phyloP scores from a whole-genome alignment of 2,888 invertebrate species.

The Mantis religiosa region DNA sequence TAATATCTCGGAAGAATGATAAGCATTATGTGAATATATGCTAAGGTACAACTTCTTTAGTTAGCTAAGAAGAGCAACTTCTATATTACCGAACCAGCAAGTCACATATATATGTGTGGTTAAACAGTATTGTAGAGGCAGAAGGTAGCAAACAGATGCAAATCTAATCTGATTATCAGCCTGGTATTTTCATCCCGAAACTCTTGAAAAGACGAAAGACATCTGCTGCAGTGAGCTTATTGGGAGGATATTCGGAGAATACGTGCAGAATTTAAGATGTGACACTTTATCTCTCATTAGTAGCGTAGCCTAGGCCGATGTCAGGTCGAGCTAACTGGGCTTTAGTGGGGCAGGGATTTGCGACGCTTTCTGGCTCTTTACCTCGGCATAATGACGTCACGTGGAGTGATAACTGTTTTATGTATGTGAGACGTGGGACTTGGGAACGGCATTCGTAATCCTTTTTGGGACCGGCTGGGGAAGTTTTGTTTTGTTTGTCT shows the following conservation, averaged over 20 bases:
- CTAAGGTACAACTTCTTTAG: too few species aligned
- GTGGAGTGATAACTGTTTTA: constrained; percentile 16
- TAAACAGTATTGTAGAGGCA: too few species aligned
- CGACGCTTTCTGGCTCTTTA: constrained; percentile 10
- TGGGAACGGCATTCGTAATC: neutral
- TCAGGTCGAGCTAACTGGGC: neutral
- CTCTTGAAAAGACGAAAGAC: too few species aligned
- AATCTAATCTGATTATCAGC: too few species aligned
- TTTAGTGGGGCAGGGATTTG: neutral
- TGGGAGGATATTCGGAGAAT: neutral
- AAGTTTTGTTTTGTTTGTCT: neutral
- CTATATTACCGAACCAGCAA: too few species aligned
- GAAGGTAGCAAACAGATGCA: too few species aligned
- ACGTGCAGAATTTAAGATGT: neutral
- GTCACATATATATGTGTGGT: too few species aligned
- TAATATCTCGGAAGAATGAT: too few species aligned
- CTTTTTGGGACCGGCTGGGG: neutral
- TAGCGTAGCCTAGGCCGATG: neutral
- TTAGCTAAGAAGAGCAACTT: too few species aligned
- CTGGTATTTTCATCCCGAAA: too few species aligned
- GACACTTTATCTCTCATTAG: neutral
- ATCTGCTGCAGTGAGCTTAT: neutral
- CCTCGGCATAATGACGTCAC: constrained; percentile 6
- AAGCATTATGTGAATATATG: too few species aligned
- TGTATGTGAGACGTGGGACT: neutral